Conservation (phyloP, 2,888 invertebrate genomes). For the Erynnis tages region DNA sequence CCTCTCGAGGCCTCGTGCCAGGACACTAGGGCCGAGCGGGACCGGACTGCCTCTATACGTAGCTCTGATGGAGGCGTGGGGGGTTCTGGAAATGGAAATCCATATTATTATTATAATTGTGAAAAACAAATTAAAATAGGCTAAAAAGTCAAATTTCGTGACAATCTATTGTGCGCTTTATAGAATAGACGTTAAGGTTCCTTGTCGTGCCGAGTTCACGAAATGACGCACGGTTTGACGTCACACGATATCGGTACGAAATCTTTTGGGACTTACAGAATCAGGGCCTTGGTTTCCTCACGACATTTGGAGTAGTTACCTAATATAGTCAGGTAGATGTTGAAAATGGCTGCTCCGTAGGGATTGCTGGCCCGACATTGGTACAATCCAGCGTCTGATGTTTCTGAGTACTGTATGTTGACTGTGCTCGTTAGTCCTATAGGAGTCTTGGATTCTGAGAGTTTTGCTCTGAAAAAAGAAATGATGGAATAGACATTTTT, state of each 20-base stretch:
- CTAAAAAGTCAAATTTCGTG: no score
- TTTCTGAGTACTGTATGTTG: conserved; percentile 64
- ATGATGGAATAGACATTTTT: neutral
- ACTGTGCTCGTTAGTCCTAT: conserved; percentile 60
- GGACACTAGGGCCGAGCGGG: conserved; percentile 55
- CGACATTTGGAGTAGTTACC: no score
- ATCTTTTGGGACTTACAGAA: no score
- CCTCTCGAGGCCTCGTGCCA: conserved; percentile 63
- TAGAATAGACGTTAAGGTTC: no score
- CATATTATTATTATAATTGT: no score
- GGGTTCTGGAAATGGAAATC: conserved; percentile 54
- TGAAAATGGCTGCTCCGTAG: conserved; percentile 62
- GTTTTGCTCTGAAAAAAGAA: conserved; percentile 55
- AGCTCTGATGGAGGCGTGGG: conserved; percentile 71
- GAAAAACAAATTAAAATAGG: no score
- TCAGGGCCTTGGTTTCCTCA: no score
- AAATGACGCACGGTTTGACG: no score
- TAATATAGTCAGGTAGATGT: conserved; percentile 62
- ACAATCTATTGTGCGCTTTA: no score
- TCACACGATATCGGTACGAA: no score
- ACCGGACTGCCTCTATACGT: conserved; percentile 55
- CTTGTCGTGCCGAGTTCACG: no score
- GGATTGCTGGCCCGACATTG: conserved; percentile 73
- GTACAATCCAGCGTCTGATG: conserved; percentile 66
- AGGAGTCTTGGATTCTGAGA: conserved; percentile 60